A percentile compares a stretch with the other conserved stretches of the same genome.
phyloP scores from a whole-genome alignment of 2,888 invertebrate genomes.

The Andrena fulva region DNA sequence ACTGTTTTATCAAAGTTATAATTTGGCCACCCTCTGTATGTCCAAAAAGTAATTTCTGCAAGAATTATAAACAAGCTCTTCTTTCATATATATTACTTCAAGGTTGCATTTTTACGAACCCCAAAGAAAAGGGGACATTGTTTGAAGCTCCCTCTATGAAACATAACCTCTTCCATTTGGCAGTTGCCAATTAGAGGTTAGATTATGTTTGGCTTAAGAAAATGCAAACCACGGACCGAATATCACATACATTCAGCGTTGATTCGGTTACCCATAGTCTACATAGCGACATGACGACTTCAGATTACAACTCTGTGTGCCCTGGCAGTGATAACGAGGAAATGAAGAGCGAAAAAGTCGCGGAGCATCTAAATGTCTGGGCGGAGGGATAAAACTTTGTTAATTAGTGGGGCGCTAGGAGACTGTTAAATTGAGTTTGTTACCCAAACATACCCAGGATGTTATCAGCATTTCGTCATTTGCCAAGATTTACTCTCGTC shows the following conservation, averaged over 20 bases:
- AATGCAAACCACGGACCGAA: conserved; percentile 7
- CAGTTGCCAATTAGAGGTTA: background rate
- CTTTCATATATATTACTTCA: too few relatives aligned
- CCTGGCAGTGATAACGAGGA: background rate
- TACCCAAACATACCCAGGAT: conserved; percentile 10
- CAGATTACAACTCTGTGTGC: background rate
- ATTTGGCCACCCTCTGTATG: too few relatives aligned
- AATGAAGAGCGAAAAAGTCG: background rate
- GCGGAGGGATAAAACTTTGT: background rate
- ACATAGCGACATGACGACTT: background rate
- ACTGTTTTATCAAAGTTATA: too few relatives aligned
- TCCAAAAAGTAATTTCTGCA: background rate
- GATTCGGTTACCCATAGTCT: background rate
- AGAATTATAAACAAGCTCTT: background rate
- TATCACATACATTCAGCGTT: background rate
- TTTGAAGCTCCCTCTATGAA: too few relatives aligned
- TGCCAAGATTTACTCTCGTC: conserved; percentile 5
- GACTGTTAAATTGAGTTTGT: conserved; percentile 28
- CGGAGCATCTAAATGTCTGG: background rate
- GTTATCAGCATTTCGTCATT: conserved; percentile 14
- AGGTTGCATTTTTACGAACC: too few relatives aligned
- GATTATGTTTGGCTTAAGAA: background rate
- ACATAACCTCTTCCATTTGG: too few relatives aligned
- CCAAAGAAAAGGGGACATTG: too few relatives aligned
- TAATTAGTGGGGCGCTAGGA: background rate